phyloP scores from a whole-genome alignment of 2,888 invertebrate genomes.

The Cepaea hortensis region DNA sequence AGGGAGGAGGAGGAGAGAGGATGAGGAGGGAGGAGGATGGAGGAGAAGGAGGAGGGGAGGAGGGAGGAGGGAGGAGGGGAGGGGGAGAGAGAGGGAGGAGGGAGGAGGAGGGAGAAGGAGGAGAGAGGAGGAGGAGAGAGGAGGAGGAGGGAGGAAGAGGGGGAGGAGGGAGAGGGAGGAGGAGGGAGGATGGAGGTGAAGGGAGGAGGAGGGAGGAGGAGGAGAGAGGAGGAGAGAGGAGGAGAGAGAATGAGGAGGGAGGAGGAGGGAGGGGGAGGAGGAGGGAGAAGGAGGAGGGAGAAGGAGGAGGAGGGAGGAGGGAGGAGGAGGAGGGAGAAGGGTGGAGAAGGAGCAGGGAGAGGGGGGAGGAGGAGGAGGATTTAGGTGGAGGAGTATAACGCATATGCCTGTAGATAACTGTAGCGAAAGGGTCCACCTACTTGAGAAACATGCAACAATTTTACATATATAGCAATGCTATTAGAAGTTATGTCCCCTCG shows the following conservation, averaged over 20 bases:
- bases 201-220: not conserved
- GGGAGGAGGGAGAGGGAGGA: not conserved
- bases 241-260: constrained; percentile 1
- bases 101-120: constrained; percentile 88
- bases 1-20: no score
- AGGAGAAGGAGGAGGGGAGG: not conserved
- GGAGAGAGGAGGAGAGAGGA: not conserved
- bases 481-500: no score
- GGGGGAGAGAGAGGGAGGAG: constrained; percentile 75
- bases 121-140: constrained; percentile 74
- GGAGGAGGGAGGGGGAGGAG: not conserved
- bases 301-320: not conserved
- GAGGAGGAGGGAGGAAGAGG: not conserved
- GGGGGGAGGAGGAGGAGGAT: not conserved
- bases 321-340: not conserved
- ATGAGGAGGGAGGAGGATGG: no score
- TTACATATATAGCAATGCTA: no score
- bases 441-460: no score
- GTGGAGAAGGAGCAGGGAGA: no score
- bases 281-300: not conserved
- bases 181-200: no score
- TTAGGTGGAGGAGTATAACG: no score
- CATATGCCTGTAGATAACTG: no score
- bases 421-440: no score
- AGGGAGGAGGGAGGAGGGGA: constrained; percentile 9